Conservation (phyloP, 2,888 invertebrate genomes). For the Chymomyza caudatula region DNA sequence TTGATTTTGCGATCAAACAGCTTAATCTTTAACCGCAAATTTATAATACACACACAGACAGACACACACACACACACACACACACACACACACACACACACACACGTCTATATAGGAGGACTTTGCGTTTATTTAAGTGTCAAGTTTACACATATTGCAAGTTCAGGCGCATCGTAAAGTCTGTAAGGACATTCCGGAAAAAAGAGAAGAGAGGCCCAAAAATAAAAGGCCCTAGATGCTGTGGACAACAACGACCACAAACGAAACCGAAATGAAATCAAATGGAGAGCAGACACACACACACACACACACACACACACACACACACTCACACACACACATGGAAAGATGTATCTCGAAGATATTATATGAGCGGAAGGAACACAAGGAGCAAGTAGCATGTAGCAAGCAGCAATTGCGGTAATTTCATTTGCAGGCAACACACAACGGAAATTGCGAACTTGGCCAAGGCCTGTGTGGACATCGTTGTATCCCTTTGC, state of each 20-base stretch:
- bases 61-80: conserved; percentile 8
- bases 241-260: conserved; percentile 39
- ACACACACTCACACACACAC: not conserved
- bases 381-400: not conserved
- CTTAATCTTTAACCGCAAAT: conserved; percentile 68
- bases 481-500: not conserved
- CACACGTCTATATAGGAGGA: not conserved
- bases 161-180: conserved; percentile 30
- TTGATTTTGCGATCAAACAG: conserved; percentile 69
- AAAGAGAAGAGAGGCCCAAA: not conserved
- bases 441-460: conserved; percentile 34
- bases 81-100: too few species aligned
- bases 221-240: not conserved
- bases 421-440: conserved; percentile 51
- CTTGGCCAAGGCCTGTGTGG: not conserved
- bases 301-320: not conserved
- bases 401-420: conserved; percentile 30
- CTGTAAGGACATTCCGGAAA: conserved; percentile 20
- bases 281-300: conserved; percentile 46
- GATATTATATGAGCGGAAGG: not conserved
- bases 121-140: conserved; percentile 58
- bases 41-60: conserved; percentile 40
- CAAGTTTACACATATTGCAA: conserved; percentile 60
- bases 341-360: conserved; percentile 4
- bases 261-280: conserved; percentile 60